phyloP scores from a whole-genome alignment of 2,797 vertebrate species.

The Platalea minor region DNA sequence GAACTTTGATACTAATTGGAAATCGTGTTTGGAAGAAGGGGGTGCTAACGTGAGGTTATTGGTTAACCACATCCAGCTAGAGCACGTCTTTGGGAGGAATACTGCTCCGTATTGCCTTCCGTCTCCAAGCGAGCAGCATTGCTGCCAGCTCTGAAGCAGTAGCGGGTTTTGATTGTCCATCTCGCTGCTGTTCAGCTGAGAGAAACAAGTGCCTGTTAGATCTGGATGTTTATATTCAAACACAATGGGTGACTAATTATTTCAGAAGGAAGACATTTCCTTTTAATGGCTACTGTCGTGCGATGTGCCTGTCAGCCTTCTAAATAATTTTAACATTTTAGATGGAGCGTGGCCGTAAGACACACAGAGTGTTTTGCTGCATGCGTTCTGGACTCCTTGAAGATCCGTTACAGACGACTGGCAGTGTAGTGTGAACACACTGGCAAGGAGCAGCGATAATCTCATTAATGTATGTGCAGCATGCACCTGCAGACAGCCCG shows the following conservation, averaged over 20 bases:
- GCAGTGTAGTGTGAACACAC: neutral
- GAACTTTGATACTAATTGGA: neutral
- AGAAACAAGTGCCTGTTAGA: neutral
- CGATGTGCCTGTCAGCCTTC: neutral
- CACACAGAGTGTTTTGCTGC: fast-evolving
- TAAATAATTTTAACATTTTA: neutral
- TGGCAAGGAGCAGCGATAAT: neutral
- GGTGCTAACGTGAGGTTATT: neutral
- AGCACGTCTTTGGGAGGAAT: neutral
- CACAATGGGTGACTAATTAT: neutral
- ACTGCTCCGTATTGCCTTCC: fast-evolving
- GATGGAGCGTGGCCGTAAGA: neutral
- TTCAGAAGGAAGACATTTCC: neutral
- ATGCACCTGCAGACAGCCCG: neutral
- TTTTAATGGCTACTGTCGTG: neutral
- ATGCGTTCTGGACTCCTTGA: neutral
- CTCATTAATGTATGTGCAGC: neutral
- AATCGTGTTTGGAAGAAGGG: neutral
- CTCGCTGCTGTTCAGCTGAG: neutral
- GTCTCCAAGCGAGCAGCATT: neutral
- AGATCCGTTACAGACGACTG: neutral
- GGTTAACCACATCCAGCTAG: neutral
- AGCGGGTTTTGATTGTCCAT: neutral
- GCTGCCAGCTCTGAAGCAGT: neutral
- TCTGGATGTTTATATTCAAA: neutral